phyloP scores from a whole-genome alignment of 2,113 vertebrate genomes.

The Neotragus moschatus region DNA sequence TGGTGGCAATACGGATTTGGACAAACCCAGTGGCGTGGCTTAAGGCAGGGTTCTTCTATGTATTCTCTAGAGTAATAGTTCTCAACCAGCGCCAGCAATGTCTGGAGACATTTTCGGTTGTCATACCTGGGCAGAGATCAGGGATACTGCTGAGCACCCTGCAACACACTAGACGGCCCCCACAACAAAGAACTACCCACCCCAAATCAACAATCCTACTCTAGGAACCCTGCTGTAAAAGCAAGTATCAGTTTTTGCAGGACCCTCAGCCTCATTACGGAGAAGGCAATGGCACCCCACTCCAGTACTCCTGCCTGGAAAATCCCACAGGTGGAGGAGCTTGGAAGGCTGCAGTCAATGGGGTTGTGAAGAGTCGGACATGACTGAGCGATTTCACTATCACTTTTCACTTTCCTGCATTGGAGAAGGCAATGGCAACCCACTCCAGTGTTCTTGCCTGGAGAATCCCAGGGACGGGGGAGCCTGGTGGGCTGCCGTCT shows the following conservation, averaged over 20 bases:
- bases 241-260: not conserved
- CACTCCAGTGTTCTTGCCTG: too few relatives aligned
- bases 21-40: not conserved
- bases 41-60: not conserved
- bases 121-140: not conserved
- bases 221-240: not conserved
- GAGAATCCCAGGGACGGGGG: too few relatives aligned
- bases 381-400: too few relatives aligned
- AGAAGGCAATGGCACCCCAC: too few relatives aligned
- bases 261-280: not conserved
- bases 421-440: too few relatives aligned
- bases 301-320: too few relatives aligned
- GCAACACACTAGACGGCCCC: not conserved
- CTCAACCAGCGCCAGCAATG: not conserved
- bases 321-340: too few relatives aligned
- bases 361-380: too few relatives aligned
- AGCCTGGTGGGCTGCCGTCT: too few relatives aligned
- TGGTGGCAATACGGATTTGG: not conserved
- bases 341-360: too few relatives aligned
- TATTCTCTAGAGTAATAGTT: not conserved
- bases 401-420: too few relatives aligned
- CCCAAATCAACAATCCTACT: not conserved
- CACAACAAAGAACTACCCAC: not conserved
- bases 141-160: not conserved
- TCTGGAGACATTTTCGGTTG: not conserved